Evolutionary conservation across 2,113 vertebrate genomes (phyloP).

Genomic region (Callaeas wilsoni): DNA sequence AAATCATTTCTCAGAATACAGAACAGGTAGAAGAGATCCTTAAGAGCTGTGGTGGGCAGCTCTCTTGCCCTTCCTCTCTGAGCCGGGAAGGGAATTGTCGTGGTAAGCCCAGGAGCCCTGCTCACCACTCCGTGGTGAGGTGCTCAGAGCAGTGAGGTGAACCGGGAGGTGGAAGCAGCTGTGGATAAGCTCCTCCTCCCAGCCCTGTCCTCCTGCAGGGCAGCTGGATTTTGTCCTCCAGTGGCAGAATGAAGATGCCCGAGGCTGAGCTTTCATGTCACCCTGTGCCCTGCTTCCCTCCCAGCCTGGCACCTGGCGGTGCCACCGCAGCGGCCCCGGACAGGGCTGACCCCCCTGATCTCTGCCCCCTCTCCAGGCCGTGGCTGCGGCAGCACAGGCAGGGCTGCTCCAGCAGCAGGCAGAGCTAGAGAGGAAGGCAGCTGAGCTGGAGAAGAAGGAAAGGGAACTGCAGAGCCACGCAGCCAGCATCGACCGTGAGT

Average conservation of each 20-base stretch:
- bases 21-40: background rate
- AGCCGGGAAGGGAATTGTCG: background rate
- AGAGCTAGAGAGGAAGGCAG: slow-evolving; percentile 92
- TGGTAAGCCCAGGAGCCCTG: background rate
- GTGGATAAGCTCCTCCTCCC: background rate
- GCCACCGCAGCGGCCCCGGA: rapidly evolving
- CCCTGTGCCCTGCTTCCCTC: background rate
- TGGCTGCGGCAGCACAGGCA: slow-evolving; percentile 82
- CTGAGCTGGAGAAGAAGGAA: slow-evolving; percentile 91
- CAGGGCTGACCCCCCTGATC: background rate
- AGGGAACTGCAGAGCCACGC: slow-evolving; percentile 80
- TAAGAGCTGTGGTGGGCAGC: background rate
- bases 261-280: background rate
- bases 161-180: background rate
- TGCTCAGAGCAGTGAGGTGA: background rate
- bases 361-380: slow-evolving; percentile 63
- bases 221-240: background rate
- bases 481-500: slow-evolving; percentile 70
- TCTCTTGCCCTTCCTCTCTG: background rate
- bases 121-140: background rate
- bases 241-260: background rate
- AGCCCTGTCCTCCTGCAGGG: background rate
- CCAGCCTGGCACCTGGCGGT: background rate
- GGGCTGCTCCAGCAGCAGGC: slow-evolving; percentile 91
- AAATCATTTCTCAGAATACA: slow-evolving; percentile 8